Conservation (phyloP, 2,797 vertebrate genomes). For the Mergus octosetaceus region DNA sequence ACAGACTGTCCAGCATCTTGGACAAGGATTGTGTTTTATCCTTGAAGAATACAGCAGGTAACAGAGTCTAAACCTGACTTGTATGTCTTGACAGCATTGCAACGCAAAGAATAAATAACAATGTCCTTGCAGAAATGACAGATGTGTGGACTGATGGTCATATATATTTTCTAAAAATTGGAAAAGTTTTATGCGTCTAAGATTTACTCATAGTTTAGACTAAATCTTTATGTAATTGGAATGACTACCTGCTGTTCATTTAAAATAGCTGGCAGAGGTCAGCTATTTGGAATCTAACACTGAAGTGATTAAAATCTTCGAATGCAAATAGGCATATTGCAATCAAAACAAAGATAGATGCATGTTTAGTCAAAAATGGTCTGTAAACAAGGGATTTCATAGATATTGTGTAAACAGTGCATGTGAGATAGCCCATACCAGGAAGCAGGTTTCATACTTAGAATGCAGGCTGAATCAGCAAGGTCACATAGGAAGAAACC, state of each 20-base stretch:
- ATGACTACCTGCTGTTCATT: background rate
- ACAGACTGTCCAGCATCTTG: background rate
- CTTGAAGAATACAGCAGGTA: background rate
- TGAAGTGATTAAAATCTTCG: background rate
- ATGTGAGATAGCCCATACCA: background rate
- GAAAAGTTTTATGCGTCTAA: background rate
- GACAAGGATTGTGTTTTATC: background rate
- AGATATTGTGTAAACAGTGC: background rate
- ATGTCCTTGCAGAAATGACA: background rate
- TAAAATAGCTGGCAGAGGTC: background rate
- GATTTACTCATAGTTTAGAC: background rate
- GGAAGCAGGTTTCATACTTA: conserved; percentile 23
- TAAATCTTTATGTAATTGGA: background rate
- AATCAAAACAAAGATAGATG: background rate
- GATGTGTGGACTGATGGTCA: background rate
- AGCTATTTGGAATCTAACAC: background rate
- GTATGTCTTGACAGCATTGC: rapidly evolving
- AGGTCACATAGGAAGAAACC: background rate
- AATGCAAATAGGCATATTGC: background rate
- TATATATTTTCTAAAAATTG: background rate
- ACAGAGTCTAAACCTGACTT: rapidly evolving
- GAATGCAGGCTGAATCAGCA: conserved; percentile 8
- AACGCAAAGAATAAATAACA: background rate
- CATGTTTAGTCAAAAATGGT: background rate
- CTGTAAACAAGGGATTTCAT: background rate